Percentiles rank a stretch among this genome's conserved stretches.
Conservation (phyloP, 2,113 vertebrate genomes). For the Hippoglossus stenolepis region DNA sequence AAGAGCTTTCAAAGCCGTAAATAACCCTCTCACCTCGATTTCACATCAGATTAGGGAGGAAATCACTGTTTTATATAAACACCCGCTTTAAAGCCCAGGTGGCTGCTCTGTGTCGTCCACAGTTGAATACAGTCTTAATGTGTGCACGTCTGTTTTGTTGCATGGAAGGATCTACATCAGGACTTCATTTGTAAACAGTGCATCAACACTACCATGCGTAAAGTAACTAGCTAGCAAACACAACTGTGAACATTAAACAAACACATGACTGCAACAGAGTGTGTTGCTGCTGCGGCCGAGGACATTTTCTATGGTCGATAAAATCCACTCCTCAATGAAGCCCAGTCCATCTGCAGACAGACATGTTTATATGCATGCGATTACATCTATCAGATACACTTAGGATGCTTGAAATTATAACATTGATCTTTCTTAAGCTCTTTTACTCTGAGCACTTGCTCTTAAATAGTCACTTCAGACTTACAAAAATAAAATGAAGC, state of each 20-base stretch:
- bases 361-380: conserved; percentile 62
- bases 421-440: neutral
- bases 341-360: conserved; percentile 60
- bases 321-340: conserved; percentile 41
- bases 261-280: conserved; percentile 43
- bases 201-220: conserved; percentile 15
- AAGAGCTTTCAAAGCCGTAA: neutral
- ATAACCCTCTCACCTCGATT: conserved; percentile 13
- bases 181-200: conserved; percentile 22
- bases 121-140: conserved; percentile 48
- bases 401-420: conserved; percentile 40
- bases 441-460: neutral
- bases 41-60: conserved; percentile 17
- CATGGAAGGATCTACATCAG: conserved; percentile 18
- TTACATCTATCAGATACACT: conserved; percentile 27
- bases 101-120: conserved; percentile 53
- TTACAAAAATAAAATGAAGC: conserved; percentile 22
- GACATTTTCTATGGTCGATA: conserved; percentile 57
- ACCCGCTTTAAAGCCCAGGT: conserved; percentile 44
- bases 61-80: conserved; percentile 19
- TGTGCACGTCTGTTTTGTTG: conserved; percentile 12
- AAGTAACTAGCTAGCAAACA: conserved; percentile 29
- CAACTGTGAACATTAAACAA: conserved; percentile 47
- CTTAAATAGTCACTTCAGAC: conserved; percentile 4
- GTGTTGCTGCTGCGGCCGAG: conserved; percentile 55